phyloP scores from a whole-genome alignment of 2,113 vertebrate species.

The Corythaixoides concolor region DNA sequence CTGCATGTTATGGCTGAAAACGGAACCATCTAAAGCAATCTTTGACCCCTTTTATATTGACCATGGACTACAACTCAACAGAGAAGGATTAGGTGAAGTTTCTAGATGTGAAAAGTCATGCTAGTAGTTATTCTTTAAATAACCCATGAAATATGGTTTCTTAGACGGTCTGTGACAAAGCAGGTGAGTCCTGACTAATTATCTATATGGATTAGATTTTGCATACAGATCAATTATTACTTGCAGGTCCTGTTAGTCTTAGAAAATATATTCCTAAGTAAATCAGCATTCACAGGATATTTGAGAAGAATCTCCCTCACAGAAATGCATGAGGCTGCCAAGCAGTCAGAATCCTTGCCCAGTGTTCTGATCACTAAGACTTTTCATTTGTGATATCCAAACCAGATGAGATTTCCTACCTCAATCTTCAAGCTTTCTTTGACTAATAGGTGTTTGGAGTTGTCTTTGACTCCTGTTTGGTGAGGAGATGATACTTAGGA shows the following conservation, averaged over 20 bases:
- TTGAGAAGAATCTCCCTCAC: neutral
- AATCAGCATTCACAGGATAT: neutral
- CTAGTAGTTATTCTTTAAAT: neutral
- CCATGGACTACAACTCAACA: neutral
- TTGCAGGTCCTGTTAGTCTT: neutral
- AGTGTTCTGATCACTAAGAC: neutral
- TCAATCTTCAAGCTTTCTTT: neutral
- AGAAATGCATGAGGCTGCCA: neutral
- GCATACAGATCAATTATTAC: neutral
- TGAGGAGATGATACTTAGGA: neutral
- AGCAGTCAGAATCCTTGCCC: neutral
- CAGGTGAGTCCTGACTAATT: neutral
- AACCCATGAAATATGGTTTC: neutral
- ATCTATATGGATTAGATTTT: neutral
- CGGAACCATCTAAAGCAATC: neutral
- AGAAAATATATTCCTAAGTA: neutral
- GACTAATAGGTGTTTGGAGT: neutral
- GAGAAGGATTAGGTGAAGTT: neutral
- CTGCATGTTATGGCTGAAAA: neutral
- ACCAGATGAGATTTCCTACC: neutral
- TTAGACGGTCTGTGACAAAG: neutral
- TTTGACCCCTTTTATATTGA: neutral
- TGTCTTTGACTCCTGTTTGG: fast-evolving
- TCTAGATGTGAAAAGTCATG: neutral
- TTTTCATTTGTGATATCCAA: neutral